Evolutionary conservation across 2,888 invertebrate genomes (phyloP), one percentile per base, ranked within the genome.

Genomic region (Xanthorhoe designata): DNA sequence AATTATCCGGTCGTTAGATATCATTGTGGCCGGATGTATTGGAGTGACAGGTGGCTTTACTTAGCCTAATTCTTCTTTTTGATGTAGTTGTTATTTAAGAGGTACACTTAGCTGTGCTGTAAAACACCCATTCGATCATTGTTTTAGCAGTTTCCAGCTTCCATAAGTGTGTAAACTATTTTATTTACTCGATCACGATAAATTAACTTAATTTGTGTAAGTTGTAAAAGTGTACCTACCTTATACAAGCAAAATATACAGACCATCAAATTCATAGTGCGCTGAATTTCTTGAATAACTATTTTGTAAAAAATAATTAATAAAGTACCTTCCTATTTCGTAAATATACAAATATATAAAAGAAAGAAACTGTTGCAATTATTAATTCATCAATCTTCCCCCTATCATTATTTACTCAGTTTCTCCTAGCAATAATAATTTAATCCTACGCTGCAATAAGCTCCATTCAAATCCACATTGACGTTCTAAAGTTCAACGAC

Each of bases 1-100:
- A 62, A 61, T 61, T 61, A 66, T 61, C 47, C 57, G 61, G 65
- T 47, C 61, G 57, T 65, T 61, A 61, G 56, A 47, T 61, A 35
- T 53, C 49, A 29, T 65, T 61, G 61, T 35, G 15, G 24, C 45
- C 64, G 60, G 60, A 65, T 55, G 60, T 51, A 6, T n/a, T 6
- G 35, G n/a, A 42, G 53, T 61, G 61, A 47, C 56, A 61, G 35
- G 15, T 51, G 52, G 54, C 17, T 32, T 35, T 42, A 49, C 18
- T 58, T 24, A 47, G 6, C 47, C 8, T 17, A 47, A 47, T 13
- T 10, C 38, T 9, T 42, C 38, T 13, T 42, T 42, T 42, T 13
- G 38, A 42, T 42, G 13, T 13, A 42, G 38, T 13, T 42, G 13
- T 42, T 42, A 13, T 13, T 42, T 42, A 13, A 3, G 38, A 42